Base-by-base conservation (phyloP, 2,797 vertebrate species). In the Mormyrops attenuatus region DNA sequence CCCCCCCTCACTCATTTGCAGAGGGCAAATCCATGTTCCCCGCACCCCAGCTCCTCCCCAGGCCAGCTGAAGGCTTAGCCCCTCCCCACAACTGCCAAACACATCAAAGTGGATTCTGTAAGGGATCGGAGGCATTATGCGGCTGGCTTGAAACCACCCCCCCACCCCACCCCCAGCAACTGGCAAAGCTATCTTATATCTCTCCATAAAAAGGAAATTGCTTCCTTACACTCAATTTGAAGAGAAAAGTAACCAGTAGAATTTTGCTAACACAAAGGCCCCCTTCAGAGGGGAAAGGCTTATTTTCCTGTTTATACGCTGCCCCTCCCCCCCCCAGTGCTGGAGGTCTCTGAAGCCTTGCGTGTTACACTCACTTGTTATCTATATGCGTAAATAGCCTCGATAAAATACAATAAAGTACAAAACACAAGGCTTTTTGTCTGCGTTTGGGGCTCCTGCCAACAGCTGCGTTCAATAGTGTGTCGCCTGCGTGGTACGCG, bases 221-320 rank as follows among this genome's bases (percentile, higher is more conserved):
- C 44, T 90, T 89, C 90, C 84, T 85, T 88, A 88, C 77, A 50
- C 88, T 47, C 41, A 52, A 66, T 66, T 88, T 88, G 53, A 85
- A 57, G 30, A 85, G 57, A 55, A 73, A 89, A 44, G 73, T 73
- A 86, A 30, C 38, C 55, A 63, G 87, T 60, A 47, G 50, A 87
- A 88, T 85, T 88, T 26, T 30, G 20, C 57, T 88, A 63, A 85
- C 38, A 11, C 26, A 87, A 50, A 87, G 89, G 41, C 63, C 47
- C 15, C 82, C 47, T 66, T 44, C 44, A 80, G 50, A 63, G 30
- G n/a, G 57, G 44, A 41, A 88, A 60, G 7, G 13, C 63, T 87
- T 87, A 89, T 89, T 87, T 89, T 89, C 86, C 85, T 88, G 66
- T 89, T 89, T 89, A 77, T 86, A 63, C 17, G 22, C 30, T 80